Evolutionary conservation across 2,797 vertebrate genomes (phyloP), one percentile per base, ranked within the genome.

Genomic region (Hyperoplus immaculatus): DNA sequence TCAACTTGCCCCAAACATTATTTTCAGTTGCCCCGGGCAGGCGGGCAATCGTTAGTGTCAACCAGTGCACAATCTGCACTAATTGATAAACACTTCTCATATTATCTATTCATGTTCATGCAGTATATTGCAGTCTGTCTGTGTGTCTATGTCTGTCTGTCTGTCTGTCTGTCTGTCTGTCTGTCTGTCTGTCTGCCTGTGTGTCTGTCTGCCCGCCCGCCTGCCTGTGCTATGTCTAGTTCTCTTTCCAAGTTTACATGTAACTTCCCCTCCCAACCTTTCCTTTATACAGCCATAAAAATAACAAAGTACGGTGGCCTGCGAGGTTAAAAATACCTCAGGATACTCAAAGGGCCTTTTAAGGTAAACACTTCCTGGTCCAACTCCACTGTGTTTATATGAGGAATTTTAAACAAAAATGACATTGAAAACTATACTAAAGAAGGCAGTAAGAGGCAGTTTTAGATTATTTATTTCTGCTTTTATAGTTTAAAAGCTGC

Each of bases 201-300:
- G 50, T 55, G 29, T 29, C 29, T 29, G 29, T 29, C 29, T 29
- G 29, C 2, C 29, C 2, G 0, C 2, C 29, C 3, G 29, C 3
- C 29, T 3, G 29, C 29, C 29, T 29, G 29, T 29, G 29, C 29
- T 29, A 71, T 77, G 82, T 59, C 42, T 1, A 2, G 1, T 36
- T 56, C 62, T 75, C 50, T 62, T 63, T 78, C 84, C 78, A 82
- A 45, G 73, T 82, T 80, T 76, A 80, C 76, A 16, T 72, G 51
- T 42, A 21, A 46, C 79, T 69, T 81, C 80, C 72, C 66, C 51
- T 72, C 38, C 21, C 78, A 45, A 60, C 43, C 47, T 64, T 69
- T 50, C 65, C 51, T 36, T 18, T 41, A 61, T 39, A 21, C 53
- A 1, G 16, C 41, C 8, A 4, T 6, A 21, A 41, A 72, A 66